Evolutionary conservation across 2,113 vertebrate species (phyloP), one percentile per base, ranked within the genome.

Genomic region (Edolisoma coerulescens): DNA sequence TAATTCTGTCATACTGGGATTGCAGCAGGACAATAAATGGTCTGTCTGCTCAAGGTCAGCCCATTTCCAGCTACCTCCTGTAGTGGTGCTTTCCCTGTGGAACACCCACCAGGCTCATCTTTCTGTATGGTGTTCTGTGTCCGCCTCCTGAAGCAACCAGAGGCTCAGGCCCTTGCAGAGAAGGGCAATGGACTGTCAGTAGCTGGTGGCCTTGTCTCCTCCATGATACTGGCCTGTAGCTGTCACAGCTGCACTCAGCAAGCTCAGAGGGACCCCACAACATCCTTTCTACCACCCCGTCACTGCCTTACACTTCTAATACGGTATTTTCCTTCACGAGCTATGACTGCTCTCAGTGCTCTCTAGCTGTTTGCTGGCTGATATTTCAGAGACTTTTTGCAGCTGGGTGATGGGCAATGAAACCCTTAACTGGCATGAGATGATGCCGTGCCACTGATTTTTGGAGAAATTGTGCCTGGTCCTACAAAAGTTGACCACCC

Each of bases 101-200:
- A 60, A 49, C 4, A n/a, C 3, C 9, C 10, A 1, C 16, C 16
- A 20, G 61, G 64, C 8, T 68, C 7, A 5, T 28, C 33, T 16
- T 24, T 44, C 47, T 17, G 1, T 21, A 3, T 28, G 0, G 1
- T 1, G 13, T 32, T 28, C 60, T 70, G 16, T 35, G 16, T 23
- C 32, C 71, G 60, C 10, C 47, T 68, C 35, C 77, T 56, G 74
- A 35, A 84, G 54, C 12, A 35, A 2, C 9, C 19, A 3, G 26
- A 22, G 28, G 52, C 49, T 71, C 41, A 53, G 45, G 26, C 44
- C 8, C 1, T 44, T 22, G 18, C 3, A 1, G 65, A 75, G 74
- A 57, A 89, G 4, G 50, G 7, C 56, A 64, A 24, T 3, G 7
- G 23, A 30, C 35, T 8, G 7, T 45, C 47, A 19, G 39, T 7